A percentile compares a stretch with the other conserved stretches of the same genome.
phyloP scores from a whole-genome alignment of 2,888 invertebrate genomes.

The Abscondita cerata region DNA sequence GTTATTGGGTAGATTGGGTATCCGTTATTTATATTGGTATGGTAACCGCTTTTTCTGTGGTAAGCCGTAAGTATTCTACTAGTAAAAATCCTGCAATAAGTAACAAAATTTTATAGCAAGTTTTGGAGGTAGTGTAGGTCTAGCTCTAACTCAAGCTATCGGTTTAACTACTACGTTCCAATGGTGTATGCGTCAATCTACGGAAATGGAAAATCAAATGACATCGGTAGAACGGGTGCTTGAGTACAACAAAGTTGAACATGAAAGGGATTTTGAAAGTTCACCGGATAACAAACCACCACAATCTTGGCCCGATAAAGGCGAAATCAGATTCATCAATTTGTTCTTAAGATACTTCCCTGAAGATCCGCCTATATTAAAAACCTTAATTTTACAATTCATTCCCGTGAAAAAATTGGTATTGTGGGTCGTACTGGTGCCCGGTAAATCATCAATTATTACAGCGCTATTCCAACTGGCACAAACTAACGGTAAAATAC shows the following conservation, averaged over 20 bases:
- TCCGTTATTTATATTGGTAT: conserved; percentile 86
- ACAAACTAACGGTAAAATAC: conserved; percentile 63
- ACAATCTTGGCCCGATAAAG: conserved; percentile 75
- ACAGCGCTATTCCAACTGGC: conserved; percentile 72
- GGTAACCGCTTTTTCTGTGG: conserved; percentile 79
- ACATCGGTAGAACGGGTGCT: conserved; percentile 85
- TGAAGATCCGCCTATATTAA: conserved; percentile 76
- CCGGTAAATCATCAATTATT: conserved; percentile 74
- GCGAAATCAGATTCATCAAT: conserved; percentile 71
- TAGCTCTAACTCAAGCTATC: conserved; percentile 56
- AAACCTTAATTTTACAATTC: conserved; percentile 73
- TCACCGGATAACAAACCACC: conserved; percentile 72
- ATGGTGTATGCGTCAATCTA: conserved; percentile 78
- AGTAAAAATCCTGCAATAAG: no score
- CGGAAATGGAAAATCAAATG: conserved; percentile 75
- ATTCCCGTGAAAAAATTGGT: conserved; percentile 77
- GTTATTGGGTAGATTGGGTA: conserved; percentile 89
- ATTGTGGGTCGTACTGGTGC: conserved; percentile 85
- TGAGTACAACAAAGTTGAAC: conserved; percentile 61
- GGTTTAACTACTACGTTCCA: conserved; percentile 68
- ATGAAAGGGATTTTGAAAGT: conserved; percentile 68
- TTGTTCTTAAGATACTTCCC: conserved; percentile 77
- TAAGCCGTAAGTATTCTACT: no score
- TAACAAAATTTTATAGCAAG: conserved; percentile 43
- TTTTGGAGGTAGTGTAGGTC: conserved; percentile 56